Evolutionary conservation across 2,888 invertebrate species (phyloP).

Genomic region (Ophion obscuratus): DNA sequence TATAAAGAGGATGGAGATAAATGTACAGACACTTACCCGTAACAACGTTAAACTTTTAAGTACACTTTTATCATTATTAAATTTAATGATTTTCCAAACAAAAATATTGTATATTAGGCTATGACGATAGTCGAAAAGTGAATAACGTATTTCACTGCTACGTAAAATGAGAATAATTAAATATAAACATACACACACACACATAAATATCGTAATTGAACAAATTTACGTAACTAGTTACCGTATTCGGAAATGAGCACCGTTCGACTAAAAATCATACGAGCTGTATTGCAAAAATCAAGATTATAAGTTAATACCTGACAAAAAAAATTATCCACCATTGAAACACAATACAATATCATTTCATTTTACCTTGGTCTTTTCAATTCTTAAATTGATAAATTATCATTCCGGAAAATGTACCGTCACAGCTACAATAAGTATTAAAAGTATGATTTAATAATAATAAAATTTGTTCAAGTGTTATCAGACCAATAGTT

Average conservation of each 20-base stretch:
- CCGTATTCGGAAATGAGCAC: constrained; percentile 1
- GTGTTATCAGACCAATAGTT: neutral
- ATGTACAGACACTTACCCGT: constrained; percentile 62
- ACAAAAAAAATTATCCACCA: neutral
- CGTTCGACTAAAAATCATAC: constrained; percentile 2
- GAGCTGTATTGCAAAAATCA: neutral
- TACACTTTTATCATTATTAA: constrained; percentile 42
- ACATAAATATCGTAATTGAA: constrained; percentile 2
- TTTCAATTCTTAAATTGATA: too few relatives aligned
- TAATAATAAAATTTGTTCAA: neutral
- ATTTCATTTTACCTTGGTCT: neutral
- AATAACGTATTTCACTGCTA: constrained; percentile 17
- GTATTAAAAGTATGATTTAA: neutral
- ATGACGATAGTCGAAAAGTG: constrained; percentile 1
- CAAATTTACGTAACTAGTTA: neutral
- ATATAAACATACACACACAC: neutral
- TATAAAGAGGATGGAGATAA: constrained; percentile 34
- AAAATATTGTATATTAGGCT: constrained; percentile 5
- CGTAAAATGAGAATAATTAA: neutral
- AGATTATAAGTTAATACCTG: neutral
- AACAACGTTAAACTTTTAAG: constrained; percentile 42
- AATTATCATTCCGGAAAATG: too few relatives aligned
- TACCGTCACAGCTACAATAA: too few relatives aligned
- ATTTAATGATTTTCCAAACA: constrained; percentile 14
- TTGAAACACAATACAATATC: neutral